Evolutionary conservation across 2,888 invertebrate species (phyloP).

Genomic region (Noctua janthina): DNA sequence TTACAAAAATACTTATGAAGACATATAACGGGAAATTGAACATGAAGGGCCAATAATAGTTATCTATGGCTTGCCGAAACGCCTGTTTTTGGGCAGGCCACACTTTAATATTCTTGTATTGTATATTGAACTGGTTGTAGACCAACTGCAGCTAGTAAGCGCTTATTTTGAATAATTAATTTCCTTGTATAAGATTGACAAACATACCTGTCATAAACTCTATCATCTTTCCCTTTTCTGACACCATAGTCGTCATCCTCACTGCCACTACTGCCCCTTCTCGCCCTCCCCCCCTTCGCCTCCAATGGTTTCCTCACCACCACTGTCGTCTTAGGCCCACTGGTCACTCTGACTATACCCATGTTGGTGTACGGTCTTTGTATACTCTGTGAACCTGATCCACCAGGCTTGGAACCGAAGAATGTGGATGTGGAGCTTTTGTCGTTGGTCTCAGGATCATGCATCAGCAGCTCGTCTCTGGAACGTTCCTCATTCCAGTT

Average conservation of each 20-base stretch:
- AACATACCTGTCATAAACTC: constrained; percentile 92
- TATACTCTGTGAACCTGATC: constrained; percentile 71
- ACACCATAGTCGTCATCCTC: constrained; percentile 91
- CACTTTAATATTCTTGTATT: neutral
- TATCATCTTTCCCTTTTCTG: constrained; percentile 91
- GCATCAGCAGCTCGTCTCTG: constrained; percentile 87
- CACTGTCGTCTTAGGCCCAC: constrained; percentile 68
- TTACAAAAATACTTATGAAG: neutral
- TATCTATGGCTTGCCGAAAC: neutral
- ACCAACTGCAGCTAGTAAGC: neutral
- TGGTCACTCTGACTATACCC: constrained; percentile 75
- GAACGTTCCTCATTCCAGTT: constrained; percentile 90
- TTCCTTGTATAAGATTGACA: neutral
- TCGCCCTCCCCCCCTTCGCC: constrained; percentile 83
- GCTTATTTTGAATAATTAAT: neutral
- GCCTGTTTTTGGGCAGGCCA: neutral
- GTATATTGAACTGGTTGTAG: neutral
- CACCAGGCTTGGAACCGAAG: constrained; percentile 75
- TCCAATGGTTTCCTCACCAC: constrained; percentile 74
- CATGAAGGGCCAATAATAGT: neutral
- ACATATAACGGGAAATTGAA: neutral
- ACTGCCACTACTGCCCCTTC: constrained; percentile 89
- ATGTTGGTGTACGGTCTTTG: constrained; percentile 72
- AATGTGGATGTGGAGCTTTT: constrained; percentile 67
- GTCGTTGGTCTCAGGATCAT: constrained; percentile 87